Conservation (phyloP, 2,113 vertebrate genomes). For the Otocyon megalotis region DNA sequence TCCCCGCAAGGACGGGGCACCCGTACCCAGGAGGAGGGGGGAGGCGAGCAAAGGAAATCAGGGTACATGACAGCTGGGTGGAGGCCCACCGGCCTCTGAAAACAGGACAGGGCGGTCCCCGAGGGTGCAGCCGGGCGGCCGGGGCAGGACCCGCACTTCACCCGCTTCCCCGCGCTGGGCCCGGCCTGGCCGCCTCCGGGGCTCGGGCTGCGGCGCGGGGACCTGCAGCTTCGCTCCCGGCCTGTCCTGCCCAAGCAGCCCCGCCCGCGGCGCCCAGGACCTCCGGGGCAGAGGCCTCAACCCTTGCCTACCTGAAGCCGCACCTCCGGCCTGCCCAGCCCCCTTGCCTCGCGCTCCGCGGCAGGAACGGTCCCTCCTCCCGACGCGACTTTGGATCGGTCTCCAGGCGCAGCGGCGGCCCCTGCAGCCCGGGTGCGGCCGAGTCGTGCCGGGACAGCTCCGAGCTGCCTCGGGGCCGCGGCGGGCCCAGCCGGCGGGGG, state of each 20-base stretch:
- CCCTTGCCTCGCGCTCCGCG: background rate
- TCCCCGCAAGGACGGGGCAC: background rate
- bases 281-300: background rate
- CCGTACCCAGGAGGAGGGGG: background rate
- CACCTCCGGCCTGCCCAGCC: background rate
- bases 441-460: conserved; percentile 71
- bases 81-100: background rate
- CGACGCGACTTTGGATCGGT: background rate
- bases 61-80: background rate
- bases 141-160: background rate
- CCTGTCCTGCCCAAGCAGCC: background rate
- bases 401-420: background rate
- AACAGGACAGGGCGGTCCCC: background rate
- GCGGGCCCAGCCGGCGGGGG: background rate
- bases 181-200: background rate
- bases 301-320: background rate
- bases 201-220: background rate
- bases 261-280: background rate
- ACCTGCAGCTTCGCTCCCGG: background rate
- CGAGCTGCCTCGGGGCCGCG: conserved; percentile 41
- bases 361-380: conserved; percentile 17
- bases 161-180: background rate
- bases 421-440: conserved; percentile 52
- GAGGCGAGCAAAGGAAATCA: background rate
- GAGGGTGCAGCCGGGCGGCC: background rate